These are phyloP conservation scores for Zygothrica quintamaculata DNA, from an alignment of 2,888 invertebrate genomes.

Conservation along the genomic window DNA sequence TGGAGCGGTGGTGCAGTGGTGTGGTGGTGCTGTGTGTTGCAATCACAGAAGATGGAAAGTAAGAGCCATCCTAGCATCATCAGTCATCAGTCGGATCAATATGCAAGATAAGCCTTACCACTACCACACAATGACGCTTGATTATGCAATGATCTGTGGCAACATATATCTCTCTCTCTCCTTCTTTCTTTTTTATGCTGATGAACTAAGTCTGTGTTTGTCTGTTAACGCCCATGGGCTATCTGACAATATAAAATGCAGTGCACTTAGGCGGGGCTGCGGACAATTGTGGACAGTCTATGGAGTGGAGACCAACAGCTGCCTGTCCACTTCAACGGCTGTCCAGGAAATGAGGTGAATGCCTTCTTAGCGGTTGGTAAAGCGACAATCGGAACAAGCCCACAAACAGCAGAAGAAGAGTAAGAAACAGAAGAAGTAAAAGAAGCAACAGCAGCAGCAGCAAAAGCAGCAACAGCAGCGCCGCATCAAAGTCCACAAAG, in stretches of 20 bases:
- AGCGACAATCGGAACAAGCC: slow-evolving; percentile 68
- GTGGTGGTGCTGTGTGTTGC: slow-evolving; percentile 10
- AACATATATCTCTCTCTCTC: slow-evolving; percentile 7
- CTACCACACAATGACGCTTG: slow-evolving; percentile 32
- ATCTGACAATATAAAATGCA: slow-evolving; percentile 18
- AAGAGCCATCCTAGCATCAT: slow-evolving; percentile 50
- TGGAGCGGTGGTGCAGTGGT: too few species aligned
- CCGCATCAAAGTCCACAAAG: slow-evolving; percentile 56
- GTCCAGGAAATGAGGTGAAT: slow-evolving; percentile 77
- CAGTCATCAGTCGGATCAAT: slow-evolving; percentile 59
- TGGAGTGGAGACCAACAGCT: slow-evolving; percentile 27
- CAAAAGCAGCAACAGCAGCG: slow-evolving; percentile 28
- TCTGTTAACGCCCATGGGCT: slow-evolving; percentile 47
- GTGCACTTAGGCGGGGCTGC: slow-evolving; percentile 30
- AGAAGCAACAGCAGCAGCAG: neutral
- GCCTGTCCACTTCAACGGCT: slow-evolving; percentile 48
- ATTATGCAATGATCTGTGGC: slow-evolving; percentile 69
- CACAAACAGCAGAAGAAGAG: slow-evolving; percentile 18
- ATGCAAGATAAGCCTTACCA: slow-evolving; percentile 54
- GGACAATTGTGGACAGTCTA: neutral
- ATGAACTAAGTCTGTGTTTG: neutral
- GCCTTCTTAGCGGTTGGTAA: slow-evolving; percentile 68
- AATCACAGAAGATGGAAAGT: slow-evolving; percentile 46
- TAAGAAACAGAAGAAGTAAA: slow-evolving; percentile 2
- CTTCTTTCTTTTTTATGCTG: neutral